Evolutionary conservation across 1,140 invertebrate genomes (phyloP).

Genomic region (Cotesia vestalis): DNA sequence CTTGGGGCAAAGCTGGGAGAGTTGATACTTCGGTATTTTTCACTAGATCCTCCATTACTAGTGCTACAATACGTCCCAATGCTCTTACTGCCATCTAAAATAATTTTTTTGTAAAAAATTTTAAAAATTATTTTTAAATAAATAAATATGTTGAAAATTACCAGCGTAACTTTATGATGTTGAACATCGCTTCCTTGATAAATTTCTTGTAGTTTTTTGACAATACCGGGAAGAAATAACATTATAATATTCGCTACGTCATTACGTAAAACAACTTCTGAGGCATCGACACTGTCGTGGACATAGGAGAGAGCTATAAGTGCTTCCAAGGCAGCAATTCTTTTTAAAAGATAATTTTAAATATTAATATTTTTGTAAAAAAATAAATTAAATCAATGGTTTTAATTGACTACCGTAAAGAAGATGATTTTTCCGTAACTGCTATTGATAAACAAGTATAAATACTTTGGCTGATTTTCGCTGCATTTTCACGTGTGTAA

Average conservation of each 20-base stretch:
- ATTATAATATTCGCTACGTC: slow-evolving; percentile 69
- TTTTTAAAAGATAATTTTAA: slow-evolving; percentile 46
- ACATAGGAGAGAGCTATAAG: slow-evolving; percentile 69
- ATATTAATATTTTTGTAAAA: slow-evolving; percentile 28
- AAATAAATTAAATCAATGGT: slow-evolving; percentile 28
- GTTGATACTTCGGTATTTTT: slow-evolving; percentile 36
- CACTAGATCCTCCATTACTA: slow-evolving; percentile 64
- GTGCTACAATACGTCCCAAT: slow-evolving; percentile 62
- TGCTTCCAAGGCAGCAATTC: slow-evolving; percentile 69
- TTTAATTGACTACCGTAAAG: slow-evolving; percentile 64
- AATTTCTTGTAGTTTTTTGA: slow-evolving; percentile 68
- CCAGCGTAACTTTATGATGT: slow-evolving; percentile 70
- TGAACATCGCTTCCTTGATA: slow-evolving; percentile 68
- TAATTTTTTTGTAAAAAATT: slow-evolving; percentile 15
- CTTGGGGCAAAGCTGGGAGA: not conserved
- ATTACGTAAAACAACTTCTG: slow-evolving; percentile 59
- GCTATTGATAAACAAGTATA: slow-evolving; percentile 69
- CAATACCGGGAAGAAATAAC: slow-evolving; percentile 72
- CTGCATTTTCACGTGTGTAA: slow-evolving; percentile 65
- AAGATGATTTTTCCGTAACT: slow-evolving; percentile 68
- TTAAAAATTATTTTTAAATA: too few species aligned
- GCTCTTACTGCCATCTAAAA: slow-evolving; percentile 65
- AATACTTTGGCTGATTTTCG: slow-evolving; percentile 69
- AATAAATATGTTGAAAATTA: slow-evolving; percentile 48
- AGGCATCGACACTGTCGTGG: slow-evolving; percentile 59